These are phyloP conservation scores for Rhea pennata DNA, from an alignment of 2,113 vertebrate genomes.

Conservation along the genomic window DNA sequence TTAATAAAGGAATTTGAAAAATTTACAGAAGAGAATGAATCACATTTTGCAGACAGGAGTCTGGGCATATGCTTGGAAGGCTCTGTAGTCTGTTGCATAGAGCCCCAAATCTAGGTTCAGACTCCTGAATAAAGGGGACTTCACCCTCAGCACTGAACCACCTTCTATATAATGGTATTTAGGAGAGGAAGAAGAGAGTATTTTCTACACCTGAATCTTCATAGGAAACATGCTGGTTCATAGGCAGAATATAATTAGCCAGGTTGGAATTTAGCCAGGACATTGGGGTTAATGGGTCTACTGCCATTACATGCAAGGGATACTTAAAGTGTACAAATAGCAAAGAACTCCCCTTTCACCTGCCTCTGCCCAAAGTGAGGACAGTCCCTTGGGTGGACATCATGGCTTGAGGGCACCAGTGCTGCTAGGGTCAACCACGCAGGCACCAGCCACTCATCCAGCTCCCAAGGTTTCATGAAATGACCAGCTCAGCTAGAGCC, in stretches of 20 bases:
- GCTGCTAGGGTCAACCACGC: too few relatives aligned
- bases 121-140: not conserved
- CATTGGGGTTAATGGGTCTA: not conserved
- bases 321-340: not conserved
- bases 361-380: too few relatives aligned
- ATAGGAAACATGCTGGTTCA: not conserved
- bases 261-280: constrained; percentile 6
- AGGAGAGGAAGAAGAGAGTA: not conserved
- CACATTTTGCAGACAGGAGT: not conserved
- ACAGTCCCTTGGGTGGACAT: too few relatives aligned
- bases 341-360: not conserved
- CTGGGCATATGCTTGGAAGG: not conserved
- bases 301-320: not conserved
- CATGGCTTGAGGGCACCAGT: too few relatives aligned
- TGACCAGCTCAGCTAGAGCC: not conserved
- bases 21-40: not conserved
- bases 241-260: not conserved
- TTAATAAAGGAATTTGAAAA: constrained; percentile 56
- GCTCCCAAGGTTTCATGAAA: not conserved
- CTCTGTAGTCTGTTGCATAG: not conserved
- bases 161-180: not conserved
- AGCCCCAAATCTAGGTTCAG: not conserved
- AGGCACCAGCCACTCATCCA: not conserved
- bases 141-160: not conserved
- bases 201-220: not conserved